Evolutionary conservation across 2,888 invertebrate species (phyloP).

Genomic region (Thalpophila matura): DNA sequence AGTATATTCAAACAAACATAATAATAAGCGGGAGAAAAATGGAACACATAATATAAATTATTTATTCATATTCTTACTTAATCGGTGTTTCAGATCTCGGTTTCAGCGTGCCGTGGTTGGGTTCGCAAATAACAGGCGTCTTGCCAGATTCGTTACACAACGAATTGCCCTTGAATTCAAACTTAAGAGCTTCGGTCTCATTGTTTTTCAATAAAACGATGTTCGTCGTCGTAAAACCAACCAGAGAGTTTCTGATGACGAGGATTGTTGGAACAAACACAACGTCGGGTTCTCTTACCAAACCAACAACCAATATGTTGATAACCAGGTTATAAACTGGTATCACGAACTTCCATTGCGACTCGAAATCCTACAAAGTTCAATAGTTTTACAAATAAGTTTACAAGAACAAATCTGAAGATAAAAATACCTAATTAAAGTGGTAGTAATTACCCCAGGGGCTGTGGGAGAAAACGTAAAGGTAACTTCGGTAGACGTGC

Average conservation of each 20-base stretch:
- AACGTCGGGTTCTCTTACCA: constrained; percentile 92
- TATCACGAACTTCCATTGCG: constrained; percentile 92
- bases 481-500: constrained; percentile 90
- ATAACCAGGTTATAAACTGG: constrained; percentile 89
- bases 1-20: neutral
- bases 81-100: constrained; percentile 87
- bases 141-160: constrained; percentile 89
- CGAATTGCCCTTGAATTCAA: constrained; percentile 89
- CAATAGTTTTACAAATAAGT: neutral
- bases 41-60: neutral
- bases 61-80: constrained; percentile 78
- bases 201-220: constrained; percentile 88
- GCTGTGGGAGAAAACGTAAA: constrained; percentile 92
- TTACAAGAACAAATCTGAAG: neutral
- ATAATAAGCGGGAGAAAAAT: neutral
- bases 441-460: constrained; percentile 85
- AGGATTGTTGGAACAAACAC: constrained; percentile 91
- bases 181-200: constrained; percentile 88
- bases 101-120: constrained; percentile 86
- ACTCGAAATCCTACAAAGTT: constrained; percentile 88
- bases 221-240: constrained; percentile 88
- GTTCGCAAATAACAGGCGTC: constrained; percentile 87
- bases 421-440: neutral
- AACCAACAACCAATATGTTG: constrained; percentile 92
- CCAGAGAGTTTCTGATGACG: constrained; percentile 91